phyloP scores from a whole-genome alignment of 2,888 invertebrate species.

The Ectobius pallidus region DNA sequence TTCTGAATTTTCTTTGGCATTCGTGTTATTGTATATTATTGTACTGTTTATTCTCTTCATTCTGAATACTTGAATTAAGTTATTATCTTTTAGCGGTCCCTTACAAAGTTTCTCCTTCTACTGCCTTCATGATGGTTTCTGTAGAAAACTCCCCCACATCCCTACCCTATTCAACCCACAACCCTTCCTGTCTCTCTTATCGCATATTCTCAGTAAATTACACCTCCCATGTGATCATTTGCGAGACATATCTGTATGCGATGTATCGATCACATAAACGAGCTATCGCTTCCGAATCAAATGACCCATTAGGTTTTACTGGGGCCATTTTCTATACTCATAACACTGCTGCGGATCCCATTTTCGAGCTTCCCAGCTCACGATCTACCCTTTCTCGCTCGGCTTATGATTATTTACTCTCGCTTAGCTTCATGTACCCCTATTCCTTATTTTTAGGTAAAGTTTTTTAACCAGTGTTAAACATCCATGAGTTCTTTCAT shows the following conservation, averaged over 20 bases:
- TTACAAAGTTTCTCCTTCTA: too few relatives aligned
- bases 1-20: too few relatives aligned
- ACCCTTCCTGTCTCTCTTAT: slow-evolving; percentile 36
- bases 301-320: slow-evolving; percentile 56
- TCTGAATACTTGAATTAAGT: too few relatives aligned
- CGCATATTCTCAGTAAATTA: slow-evolving; percentile 36
- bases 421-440: slow-evolving; percentile 4
- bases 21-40: too few relatives aligned
- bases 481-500: too few relatives aligned
- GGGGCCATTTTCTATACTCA: slow-evolving; percentile 50
- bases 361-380: slow-evolving; percentile 8
- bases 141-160: background rate
- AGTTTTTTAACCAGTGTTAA: too few relatives aligned
- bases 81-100: too few relatives aligned
- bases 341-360: slow-evolving; percentile 18
- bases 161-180: slow-evolving; percentile 25
- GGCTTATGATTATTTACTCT: slow-evolving; percentile 9
- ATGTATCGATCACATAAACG: slow-evolving; percentile 41
- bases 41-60: too few relatives aligned
- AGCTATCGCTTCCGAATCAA: slow-evolving; percentile 51
- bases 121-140: too few relatives aligned
- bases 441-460: too few relatives aligned
- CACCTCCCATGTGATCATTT: slow-evolving; percentile 31
- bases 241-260: slow-evolving; percentile 34
- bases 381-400: slow-evolving; percentile 4